phyloP scores from a whole-genome alignment of 2,888 invertebrate genomes.

The Ennomos erosarius region DNA sequence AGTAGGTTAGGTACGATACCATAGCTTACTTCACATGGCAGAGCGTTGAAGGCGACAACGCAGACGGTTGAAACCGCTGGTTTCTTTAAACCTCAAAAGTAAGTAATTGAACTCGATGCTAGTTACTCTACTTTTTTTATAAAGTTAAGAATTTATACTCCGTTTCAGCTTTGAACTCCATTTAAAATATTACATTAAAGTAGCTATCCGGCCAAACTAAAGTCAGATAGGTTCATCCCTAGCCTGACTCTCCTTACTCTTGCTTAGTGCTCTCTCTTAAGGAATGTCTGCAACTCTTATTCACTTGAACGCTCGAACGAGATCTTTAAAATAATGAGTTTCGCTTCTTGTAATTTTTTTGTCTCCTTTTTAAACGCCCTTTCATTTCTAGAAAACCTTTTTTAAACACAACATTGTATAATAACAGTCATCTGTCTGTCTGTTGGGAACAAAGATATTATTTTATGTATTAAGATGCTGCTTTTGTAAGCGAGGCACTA shows the following conservation, averaged over 20 bases:
- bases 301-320: slow-evolving; percentile 19
- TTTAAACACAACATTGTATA: slow-evolving; percentile 27
- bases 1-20: no score
- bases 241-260: slow-evolving; percentile 13
- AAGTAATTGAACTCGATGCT: no score
- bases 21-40: no score
- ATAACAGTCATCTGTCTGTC: slow-evolving; percentile 31
- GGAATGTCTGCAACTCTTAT: slow-evolving; percentile 17
- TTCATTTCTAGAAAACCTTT: slow-evolving; percentile 31
- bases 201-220: slow-evolving; percentile 2
- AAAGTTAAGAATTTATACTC: no score
- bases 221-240: not conserved
- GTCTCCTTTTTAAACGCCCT: slow-evolving; percentile 27
- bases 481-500: slow-evolving; percentile 22
- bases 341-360: slow-evolving; percentile 23
- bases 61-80: no score
- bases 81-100: no score
- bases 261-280: slow-evolving; percentile 18
- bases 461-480: slow-evolving; percentile 25
- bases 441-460: slow-evolving; percentile 26
- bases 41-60: no score
- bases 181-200: no score
- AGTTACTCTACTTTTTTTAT: no score
- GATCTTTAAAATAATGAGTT: slow-evolving; percentile 30
- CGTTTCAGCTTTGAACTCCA: no score